Evolutionary conservation across 2,113 vertebrate species (phyloP).

Genomic region (Chrysochloris asiatica): DNA sequence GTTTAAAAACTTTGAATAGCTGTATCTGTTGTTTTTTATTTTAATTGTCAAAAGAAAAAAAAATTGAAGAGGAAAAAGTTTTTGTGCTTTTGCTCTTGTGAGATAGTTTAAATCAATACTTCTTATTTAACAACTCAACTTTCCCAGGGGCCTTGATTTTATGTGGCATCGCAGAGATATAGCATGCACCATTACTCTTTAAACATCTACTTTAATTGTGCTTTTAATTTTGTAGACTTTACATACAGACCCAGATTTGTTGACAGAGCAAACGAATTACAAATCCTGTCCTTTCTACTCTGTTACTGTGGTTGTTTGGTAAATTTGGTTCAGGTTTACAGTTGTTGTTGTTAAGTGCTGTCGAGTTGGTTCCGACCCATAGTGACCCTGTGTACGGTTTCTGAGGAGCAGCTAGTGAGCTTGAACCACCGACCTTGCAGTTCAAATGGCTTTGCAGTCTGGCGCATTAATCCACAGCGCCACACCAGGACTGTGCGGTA

Average conservation of each 20-base stretch:
- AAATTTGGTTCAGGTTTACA: constrained; percentile 39
- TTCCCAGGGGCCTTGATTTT: constrained; percentile 61
- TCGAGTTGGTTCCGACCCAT: no score
- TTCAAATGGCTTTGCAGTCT: no score
- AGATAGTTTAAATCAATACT: constrained; percentile 51
- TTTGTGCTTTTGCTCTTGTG: constrained; percentile 21
- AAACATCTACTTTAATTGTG: constrained; percentile 68
- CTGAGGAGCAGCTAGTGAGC: no score
- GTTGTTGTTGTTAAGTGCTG: no score
- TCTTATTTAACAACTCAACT: constrained; percentile 59
- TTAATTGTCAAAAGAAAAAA: constrained; percentile 19
- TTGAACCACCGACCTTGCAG: no score
- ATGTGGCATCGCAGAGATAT: constrained; percentile 35
- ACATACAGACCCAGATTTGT: constrained; percentile 53
- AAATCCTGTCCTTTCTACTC: constrained; percentile 48
- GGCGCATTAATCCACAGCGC: no score
- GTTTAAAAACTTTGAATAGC: constrained; percentile 23
- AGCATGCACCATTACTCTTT: constrained; percentile 60
- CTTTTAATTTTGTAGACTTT: constrained; percentile 69
- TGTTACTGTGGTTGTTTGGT: constrained; percentile 62
- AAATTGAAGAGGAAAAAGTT: not conserved
- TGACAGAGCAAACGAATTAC: constrained; percentile 51
- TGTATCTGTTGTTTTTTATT: not conserved
- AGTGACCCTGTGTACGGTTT: no score
- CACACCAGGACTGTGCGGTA: no score